Evolutionary conservation across 2,888 invertebrate genomes (phyloP), one percentile per base, ranked within the genome.

Genomic region (Tetanocera ferruginea): DNA sequence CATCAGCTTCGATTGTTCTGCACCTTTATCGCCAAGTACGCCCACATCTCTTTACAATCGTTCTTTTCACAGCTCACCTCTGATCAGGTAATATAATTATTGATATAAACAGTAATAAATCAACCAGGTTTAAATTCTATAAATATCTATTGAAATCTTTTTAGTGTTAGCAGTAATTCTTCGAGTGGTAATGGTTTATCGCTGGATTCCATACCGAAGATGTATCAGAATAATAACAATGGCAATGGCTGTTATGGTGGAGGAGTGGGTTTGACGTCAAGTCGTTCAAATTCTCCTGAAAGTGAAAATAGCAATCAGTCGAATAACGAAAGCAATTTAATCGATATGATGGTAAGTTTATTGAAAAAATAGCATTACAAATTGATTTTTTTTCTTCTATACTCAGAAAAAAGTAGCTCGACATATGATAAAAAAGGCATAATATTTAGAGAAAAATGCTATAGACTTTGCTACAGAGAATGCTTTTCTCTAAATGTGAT

Each of bases 1-100:
- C 85, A 86, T 89, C 85, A 89, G 88, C 87, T 89, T 89, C 89
- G 89, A 89, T 87, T 88, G 89, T 86, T 88, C 89, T 85, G 88
- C 89, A 87, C 89, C 89, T 83, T 88, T 89, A 86, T 89, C 89
- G 85, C 89, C 89, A 82, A 88, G 89, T 86, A 89, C 89, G 86
- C 88, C 89, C 84, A 86, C 89, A 83, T 88, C 89, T 85, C 84
- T 88, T 85, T 88, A 89, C 85, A 88, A 87, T 86, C 88, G 88
- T 83, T 89, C 89, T 84, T 89, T 89, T 85, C 88, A 88, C 86
- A 88, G 87, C 85, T 89, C 89, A 83, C 89, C 89, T 86, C 83
- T 88, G 86, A 86, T 89, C 85, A 89, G 89, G 89, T 89, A 89
- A 87, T 77, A 78, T n/a, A n/a, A n/a, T 25, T 62, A 55, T 60